Base-by-base conservation (phyloP, 2,113 vertebrate species). In the Condylura cristata region DNA sequence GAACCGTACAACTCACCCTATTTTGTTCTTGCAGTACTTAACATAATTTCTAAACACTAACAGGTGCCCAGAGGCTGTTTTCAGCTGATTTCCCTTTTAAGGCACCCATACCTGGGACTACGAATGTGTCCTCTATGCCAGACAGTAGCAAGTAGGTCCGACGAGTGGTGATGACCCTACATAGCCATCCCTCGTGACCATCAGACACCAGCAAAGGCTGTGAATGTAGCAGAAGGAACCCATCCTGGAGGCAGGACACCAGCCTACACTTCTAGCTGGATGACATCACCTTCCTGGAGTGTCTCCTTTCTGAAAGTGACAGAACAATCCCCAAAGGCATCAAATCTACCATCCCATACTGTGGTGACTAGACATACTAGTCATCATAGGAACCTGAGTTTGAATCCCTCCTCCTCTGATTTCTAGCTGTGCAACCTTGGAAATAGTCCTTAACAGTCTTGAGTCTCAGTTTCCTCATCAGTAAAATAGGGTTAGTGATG, bases 41-140 rank as follows among this genome's bases (percentile, higher is more conserved):
- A 34, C 24, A 7, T 20, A 53, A 93, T 48, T 37, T 24, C 51
- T 83, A 89, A 91, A n/a, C 75, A 14, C 3, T 26, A 75, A 44
- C 48, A 90, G 51, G 61, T 72, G 18, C 22, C 58, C 48, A 24
- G 68, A 51, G 11, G 68, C 72, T 89, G 24, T 79, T 93, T 95
- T 68, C 39, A 75, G 41, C n/a, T 74, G 24, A 80, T 76, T 61
- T 83, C 60, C 60, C 82, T 90, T 86, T 86, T 71, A 94, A 93
- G n/a, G 10, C 79, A 5, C 9, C 30, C 37, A 79, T 7, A 78
- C 8, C 26, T 39, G 75, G 86, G 70, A 32, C 26, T 86, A 7
- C 5, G 13, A 39, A 78, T 83, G 34, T 28, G 18, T 66, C 30
- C 32, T 65, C 9, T 22, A n/a, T 5, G 41, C 30, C 60, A 91